Evolutionary conservation across 2,113 vertebrate species (phyloP).

Genomic region (Siniperca knerii): DNA sequence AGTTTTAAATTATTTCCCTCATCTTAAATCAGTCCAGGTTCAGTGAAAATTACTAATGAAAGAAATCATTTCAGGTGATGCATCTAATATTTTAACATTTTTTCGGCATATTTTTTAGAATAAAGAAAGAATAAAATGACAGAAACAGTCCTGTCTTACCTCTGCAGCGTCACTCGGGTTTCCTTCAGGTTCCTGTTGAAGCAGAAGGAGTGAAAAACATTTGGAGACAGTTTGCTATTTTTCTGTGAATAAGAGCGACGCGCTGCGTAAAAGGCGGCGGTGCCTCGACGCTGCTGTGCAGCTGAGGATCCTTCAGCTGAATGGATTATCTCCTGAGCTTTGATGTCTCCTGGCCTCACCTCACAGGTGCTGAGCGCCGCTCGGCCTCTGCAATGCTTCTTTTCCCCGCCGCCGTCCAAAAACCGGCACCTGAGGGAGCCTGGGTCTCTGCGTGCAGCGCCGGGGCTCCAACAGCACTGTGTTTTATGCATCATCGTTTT

Average conservation of each 20-base stretch:
- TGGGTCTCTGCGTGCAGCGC: slow-evolving; percentile 59
- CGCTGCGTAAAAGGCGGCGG: slow-evolving; percentile 57
- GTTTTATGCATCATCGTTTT: slow-evolving; percentile 85
- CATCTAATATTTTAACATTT: neutral
- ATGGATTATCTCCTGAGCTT: slow-evolving; percentile 78
- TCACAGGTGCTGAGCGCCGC: slow-evolving; percentile 79
- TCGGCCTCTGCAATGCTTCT: slow-evolving; percentile 68
- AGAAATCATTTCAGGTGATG: neutral
- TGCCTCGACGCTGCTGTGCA: slow-evolving; percentile 49
- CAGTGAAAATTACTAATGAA: neutral
- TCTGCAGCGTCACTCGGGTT: slow-evolving; percentile 27
- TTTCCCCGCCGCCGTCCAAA: slow-evolving; percentile 48
- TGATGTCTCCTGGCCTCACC: slow-evolving; percentile 80
- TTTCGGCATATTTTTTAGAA: neutral
- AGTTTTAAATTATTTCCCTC: neutral
- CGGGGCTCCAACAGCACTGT: slow-evolving; percentile 62
- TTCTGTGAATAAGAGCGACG: slow-evolving; percentile 34
- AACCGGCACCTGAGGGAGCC: slow-evolving; percentile 68
- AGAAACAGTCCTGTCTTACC: slow-evolving; percentile 57
- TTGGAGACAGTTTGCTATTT: slow-evolving; percentile 33
- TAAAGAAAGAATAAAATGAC: neutral
- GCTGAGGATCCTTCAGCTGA: slow-evolving; percentile 69
- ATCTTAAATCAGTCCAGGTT: neutral
- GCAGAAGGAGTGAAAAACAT: slow-evolving; percentile 23
- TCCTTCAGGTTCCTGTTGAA: slow-evolving; percentile 5